Evolutionary conservation across 2,797 vertebrate genomes (phyloP).

Genomic region (Smutsia gigantea): DNA sequence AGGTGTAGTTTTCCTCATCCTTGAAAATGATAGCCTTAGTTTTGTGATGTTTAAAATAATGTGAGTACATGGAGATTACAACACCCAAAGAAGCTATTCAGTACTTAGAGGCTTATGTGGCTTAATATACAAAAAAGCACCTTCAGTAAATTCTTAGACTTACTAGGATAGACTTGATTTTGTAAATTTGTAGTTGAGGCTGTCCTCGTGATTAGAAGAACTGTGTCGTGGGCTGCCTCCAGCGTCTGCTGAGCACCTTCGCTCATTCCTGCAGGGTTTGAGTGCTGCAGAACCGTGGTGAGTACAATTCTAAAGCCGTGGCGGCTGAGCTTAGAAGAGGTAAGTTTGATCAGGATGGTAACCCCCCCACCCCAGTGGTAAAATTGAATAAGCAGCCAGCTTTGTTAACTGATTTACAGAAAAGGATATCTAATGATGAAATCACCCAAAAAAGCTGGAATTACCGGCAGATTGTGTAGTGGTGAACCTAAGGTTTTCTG

Average conservation of each 20-base stretch:
- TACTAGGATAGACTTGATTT: neutral
- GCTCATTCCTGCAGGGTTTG: neutral
- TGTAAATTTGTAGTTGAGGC: neutral
- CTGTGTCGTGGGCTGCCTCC: neutral
- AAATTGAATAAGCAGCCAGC: neutral
- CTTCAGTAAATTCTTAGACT: neutral
- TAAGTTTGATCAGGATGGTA: neutral
- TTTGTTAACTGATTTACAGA: neutral
- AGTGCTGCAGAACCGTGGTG: neutral
- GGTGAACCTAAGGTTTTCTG: slow-evolving; percentile 92
- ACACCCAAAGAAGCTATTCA: neutral
- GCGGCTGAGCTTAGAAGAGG: neutral
- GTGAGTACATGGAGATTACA: neutral
- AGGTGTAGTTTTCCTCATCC: neutral
- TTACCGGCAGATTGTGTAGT: slow-evolving; percentile 94
- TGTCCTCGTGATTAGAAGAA: neutral
- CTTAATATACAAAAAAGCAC: neutral
- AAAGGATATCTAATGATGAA: slow-evolving; percentile 90
- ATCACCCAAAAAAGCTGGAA: slow-evolving; percentile 93
- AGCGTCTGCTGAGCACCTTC: neutral
- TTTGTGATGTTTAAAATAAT: neutral
- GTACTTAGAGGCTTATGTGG: neutral
- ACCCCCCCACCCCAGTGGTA: rapidly evolving
- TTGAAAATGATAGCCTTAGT: neutral
- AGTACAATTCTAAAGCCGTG: neutral